Evolutionary conservation across 2,888 invertebrate genomes (phyloP), one percentile per base, ranked within the genome.

Genomic region (Gymnosoma rotundatum): DNA sequence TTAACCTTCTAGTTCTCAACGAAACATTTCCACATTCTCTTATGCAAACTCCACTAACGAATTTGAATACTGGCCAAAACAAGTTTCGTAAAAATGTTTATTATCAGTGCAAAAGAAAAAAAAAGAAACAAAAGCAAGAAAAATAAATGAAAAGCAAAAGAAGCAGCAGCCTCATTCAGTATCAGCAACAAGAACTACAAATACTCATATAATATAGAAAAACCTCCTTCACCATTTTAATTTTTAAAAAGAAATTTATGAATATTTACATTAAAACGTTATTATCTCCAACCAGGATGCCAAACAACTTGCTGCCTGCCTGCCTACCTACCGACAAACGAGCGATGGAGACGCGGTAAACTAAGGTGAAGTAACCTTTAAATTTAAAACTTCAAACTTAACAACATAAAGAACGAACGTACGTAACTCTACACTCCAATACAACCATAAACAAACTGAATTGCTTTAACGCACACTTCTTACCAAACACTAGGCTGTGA

Each of bases 181-280:
- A 63, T 50, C 66, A 60, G 10, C 45, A 42, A 58, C 36, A 75
- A 52, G n/a, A 72, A 63, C 56, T 78, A 75, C 69, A 80, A 64
- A 75, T 58, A 80, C 79, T 73, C 75, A 72, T 0, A 32, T 25
- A 25, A 25, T 76, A 75, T 73, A 58, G 75, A 67, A 50, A 74
- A 70, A 64, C 74, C 84, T 84, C 84, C 84, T 84, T 84, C 84
- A 84, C 84, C 84, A 84, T 84, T 84, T 84, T 84, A 84, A 84
- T 81, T 84, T 84, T 84, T 66, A 84, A 84, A 84, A 84, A 81
- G 78, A 84, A 84, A 84, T 84, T 84, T 84, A 84, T 84, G 81
- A 84, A 84, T 84, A 84, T 84, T 84, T 81, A 84, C 84, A 84
- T 84, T 84, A 84, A 84, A 84, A 84, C 81, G 84, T 84, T 84